Conservation (phyloP, 2,797 vertebrate species). For the Vipera latastei region DNA sequence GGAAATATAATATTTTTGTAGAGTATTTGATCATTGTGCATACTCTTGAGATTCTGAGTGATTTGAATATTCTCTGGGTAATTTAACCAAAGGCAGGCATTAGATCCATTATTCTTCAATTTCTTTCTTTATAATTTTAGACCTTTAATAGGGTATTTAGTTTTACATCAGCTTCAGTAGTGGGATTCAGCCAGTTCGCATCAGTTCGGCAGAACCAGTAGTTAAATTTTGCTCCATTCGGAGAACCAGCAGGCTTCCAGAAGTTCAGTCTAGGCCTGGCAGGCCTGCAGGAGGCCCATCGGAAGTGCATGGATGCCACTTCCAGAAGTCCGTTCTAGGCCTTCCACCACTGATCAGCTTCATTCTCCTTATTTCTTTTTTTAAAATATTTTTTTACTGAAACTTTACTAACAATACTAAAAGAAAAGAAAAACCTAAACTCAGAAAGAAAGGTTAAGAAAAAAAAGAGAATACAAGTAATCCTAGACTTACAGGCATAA, state of each 20-base stretch:
- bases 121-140: not conserved
- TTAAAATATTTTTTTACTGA: not conserved
- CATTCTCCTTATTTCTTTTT: not conserved
- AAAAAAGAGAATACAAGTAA: not conserved
- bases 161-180: not conserved
- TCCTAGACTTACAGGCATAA: not conserved
- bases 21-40: not conserved
- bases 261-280: too few relatives aligned
- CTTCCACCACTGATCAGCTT: not conserved
- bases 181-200: too few relatives aligned
- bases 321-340: too few relatives aligned
- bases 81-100: not conserved
- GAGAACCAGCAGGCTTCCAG: too few relatives aligned
- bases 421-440: not conserved
- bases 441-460: not conserved
- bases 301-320: too few relatives aligned
- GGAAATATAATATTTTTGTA: not conserved
- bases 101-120: not conserved
- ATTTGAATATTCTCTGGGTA: not conserved
- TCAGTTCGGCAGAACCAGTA: too few relatives aligned
- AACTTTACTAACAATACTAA: not conserved
- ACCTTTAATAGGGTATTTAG: not conserved
- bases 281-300: too few relatives aligned
- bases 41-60: not conserved
- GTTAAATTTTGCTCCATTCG: too few relatives aligned